phyloP scores from a whole-genome alignment of 2,797 vertebrate species.

The Peromyscus eremicus region DNA sequence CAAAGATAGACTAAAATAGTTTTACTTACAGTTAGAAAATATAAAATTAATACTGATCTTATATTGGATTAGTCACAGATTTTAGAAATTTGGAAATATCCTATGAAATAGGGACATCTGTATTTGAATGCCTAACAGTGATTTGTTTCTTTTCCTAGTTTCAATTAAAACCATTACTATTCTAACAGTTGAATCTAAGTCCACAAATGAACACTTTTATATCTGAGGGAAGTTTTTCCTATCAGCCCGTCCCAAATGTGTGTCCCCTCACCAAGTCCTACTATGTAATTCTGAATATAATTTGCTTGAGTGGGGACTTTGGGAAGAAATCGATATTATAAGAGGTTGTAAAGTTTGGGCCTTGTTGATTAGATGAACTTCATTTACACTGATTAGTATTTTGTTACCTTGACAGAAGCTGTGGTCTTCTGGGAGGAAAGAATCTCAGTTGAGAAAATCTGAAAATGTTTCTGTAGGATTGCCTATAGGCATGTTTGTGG shows the following conservation, averaged over 20 bases:
- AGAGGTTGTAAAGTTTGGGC: neutral
- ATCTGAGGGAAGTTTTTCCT: neutral
- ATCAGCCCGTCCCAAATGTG: neutral
- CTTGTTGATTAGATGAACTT: neutral
- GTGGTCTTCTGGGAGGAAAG: neutral
- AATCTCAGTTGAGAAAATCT: neutral
- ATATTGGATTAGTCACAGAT: neutral
- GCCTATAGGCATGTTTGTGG: neutral
- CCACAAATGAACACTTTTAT: neutral
- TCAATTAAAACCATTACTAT: too few relatives aligned
- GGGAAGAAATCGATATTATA: neutral
- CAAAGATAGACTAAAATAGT: neutral
- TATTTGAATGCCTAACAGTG: neutral
- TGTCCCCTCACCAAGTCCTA: neutral
- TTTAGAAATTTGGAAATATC: neutral
- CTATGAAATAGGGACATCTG: neutral
- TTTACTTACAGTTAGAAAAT: neutral
- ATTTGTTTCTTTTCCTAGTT: too few relatives aligned
- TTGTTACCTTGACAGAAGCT: neutral
- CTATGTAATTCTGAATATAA: too few relatives aligned
- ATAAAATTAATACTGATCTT: neutral
- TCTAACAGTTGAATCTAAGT: neutral
- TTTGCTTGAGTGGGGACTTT: neutral
- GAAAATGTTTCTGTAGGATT: neutral
- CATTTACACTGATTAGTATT: neutral